phyloP scores from a whole-genome alignment of 2,888 invertebrate genomes.

The Diplolepis rosae region DNA sequence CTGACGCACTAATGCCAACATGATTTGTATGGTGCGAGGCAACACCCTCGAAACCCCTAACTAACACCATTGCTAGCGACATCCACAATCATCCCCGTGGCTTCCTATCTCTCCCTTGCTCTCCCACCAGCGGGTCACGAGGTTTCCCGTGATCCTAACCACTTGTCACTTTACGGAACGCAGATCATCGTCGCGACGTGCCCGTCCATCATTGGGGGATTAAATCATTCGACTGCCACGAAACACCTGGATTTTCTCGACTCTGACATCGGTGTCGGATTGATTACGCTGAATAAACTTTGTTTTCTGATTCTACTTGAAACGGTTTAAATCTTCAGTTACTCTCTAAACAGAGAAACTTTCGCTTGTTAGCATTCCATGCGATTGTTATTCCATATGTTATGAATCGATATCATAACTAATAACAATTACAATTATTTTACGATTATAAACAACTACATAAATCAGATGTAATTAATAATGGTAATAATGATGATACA shows the following conservation, averaged over 20 bases:
- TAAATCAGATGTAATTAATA: too few relatives aligned
- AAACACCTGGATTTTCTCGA: not conserved
- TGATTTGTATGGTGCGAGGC: constrained; percentile 70
- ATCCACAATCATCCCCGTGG: constrained; percentile 49
- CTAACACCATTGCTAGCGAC: constrained; percentile 45
- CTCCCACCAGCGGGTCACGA: constrained; percentile 10
- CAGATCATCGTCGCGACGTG: constrained; percentile 71
- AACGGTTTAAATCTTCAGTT: not conserved
- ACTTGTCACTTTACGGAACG: constrained; percentile 73
- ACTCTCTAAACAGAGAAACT: not conserved
- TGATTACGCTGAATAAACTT: not conserved
- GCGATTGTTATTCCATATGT: too few relatives aligned
- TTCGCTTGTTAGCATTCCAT: too few relatives aligned
- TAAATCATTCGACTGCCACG: constrained; percentile 68
- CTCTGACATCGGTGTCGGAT: not conserved
- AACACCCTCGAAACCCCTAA: constrained; percentile 46
- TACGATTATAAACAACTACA: too few relatives aligned
- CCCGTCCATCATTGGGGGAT: constrained; percentile 72
- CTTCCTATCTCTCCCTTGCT: constrained; percentile 38
- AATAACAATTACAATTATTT: too few relatives aligned
- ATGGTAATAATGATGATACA: too few relatives aligned
- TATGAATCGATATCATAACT: too few relatives aligned
- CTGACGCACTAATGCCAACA: constrained; percentile 72
- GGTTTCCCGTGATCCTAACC: constrained; percentile 68
- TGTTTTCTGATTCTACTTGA: not conserved